Conservation (phyloP, 2,888 invertebrate species). For the Tortrix viridana region DNA sequence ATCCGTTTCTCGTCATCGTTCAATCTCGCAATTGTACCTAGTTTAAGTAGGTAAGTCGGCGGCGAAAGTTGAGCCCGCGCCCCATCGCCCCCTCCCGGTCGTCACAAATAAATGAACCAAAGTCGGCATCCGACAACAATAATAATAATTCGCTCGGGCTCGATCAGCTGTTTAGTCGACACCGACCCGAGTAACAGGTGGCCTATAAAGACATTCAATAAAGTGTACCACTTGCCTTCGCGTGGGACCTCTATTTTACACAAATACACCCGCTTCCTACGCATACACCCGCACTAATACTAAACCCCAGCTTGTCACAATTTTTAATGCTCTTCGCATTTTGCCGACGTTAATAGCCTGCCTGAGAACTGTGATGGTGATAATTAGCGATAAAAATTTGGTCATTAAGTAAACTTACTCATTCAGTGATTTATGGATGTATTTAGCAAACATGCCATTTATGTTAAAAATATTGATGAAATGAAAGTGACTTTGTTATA, state of each 20-base stretch:
- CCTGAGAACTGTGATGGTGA: slow-evolving; percentile 9
- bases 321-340: slow-evolving; percentile 44
- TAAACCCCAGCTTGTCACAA: slow-evolving; percentile 46
- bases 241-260: slow-evolving; percentile 77
- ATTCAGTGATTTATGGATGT: slow-evolving; percentile 12
- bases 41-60: slow-evolving; percentile 59
- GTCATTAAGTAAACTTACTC: slow-evolving; percentile 14
- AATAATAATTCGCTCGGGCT: slow-evolving; percentile 78
- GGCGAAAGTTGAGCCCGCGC: slow-evolving; percentile 64
- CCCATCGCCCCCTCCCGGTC: slow-evolving; percentile 58
- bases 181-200: slow-evolving; percentile 84
- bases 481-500: too few relatives aligned
- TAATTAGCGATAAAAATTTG: slow-evolving; percentile 18
- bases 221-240: slow-evolving; percentile 81
- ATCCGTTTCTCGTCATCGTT: slow-evolving; percentile 36
- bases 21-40: slow-evolving; percentile 48
- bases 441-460: slow-evolving; percentile 7
- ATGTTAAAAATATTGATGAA: too few relatives aligned
- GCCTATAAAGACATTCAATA: slow-evolving; percentile 85
- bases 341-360: slow-evolving; percentile 36
- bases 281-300: slow-evolving; percentile 48
- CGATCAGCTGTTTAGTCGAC: slow-evolving; percentile 82
- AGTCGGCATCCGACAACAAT: slow-evolving; percentile 78
- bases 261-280: slow-evolving; percentile 60
- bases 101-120: slow-evolving; percentile 79